phyloP scores from a whole-genome alignment of 1,140 invertebrate genomes.

The Macrobrachium rosenbergii region DNA sequence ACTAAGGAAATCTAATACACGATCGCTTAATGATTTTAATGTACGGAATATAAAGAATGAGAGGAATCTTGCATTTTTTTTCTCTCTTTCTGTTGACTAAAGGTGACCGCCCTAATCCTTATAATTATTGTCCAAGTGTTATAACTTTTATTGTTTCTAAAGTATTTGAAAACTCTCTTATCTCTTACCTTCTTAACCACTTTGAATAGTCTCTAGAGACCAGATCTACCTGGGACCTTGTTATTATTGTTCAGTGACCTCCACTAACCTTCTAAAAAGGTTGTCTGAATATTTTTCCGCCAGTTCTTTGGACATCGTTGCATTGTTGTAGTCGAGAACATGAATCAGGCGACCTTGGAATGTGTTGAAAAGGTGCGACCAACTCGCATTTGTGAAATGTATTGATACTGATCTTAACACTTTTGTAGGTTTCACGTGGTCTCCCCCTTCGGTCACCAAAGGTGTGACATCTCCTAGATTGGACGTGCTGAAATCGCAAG shows the following conservation, averaged over 20 bases:
- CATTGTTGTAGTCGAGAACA: constrained; percentile 24
- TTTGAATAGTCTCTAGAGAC: too few species aligned
- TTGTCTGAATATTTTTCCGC: background rate
- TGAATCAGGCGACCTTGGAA: constrained; percentile 28
- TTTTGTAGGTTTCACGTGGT: background rate
- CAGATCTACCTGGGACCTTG: too few species aligned
- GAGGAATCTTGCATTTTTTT: too few species aligned
- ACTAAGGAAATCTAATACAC: too few species aligned
- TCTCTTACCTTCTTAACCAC: too few species aligned
- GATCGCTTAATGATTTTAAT: too few species aligned
- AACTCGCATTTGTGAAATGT: background rate
- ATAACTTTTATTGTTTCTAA: too few species aligned
- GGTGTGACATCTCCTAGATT: constrained; percentile 25
- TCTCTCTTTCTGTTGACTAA: too few species aligned
- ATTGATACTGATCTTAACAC: constrained; percentile 8
- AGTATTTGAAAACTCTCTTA: too few species aligned
- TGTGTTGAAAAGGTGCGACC: constrained; percentile 11
- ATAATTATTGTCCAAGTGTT: too few species aligned
- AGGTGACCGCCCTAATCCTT: too few species aligned
- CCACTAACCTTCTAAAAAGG: background rate
- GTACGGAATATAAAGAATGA: too few species aligned
- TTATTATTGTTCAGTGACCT: background rate
- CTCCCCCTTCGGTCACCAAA: constrained; percentile 15
- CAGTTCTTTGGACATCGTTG: background rate
- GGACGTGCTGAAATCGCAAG: constrained; percentile 12